Base-by-base conservation (phyloP, 2,797 vertebrate genomes). In the Neosilurus mollespiculum region DNA sequence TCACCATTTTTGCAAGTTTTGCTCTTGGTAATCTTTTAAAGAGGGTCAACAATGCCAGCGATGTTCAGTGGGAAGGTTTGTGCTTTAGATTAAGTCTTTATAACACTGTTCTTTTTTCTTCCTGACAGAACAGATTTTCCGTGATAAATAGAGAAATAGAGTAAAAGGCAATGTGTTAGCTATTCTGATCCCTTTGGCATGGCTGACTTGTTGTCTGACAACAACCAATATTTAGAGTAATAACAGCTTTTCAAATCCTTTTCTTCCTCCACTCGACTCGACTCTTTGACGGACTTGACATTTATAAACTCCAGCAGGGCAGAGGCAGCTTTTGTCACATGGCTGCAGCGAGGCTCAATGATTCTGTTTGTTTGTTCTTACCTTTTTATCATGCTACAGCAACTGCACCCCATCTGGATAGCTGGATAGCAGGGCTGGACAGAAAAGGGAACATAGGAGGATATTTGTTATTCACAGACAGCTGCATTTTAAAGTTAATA, bases 401-500 rank as follows among this genome's bases (percentile, higher is more conserved):
- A 99, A 80, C 90, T 96, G 96, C 98, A 98, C 96, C 98, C 98
- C 98, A 99, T 99, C 95, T 98, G 97, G 95, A 95, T 95, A 92
- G 91, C 86, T 90, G 91, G 89, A 89, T 89, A 4, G 88, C 86
- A 87, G 85, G 90, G 89, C 94, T 95, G 92, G 24, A 82, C 3
- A 24, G 49, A 75, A 64, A 85, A 87, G 87, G 80, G 85, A 71
- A 91, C 78, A 91, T 34, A 64, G 85, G 85, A 20, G 4, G 22
- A 70, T 64, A 12, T 65, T 37, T 84, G 75, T 85, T 61, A 3
- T 37, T 15, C 0, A 11, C 77, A 71, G 83, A 84, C 82, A 73
- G 84, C 86, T 34, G 61, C 11, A n/a, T n/a, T 67, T 54, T 4
- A 37, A 65, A 56, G 49, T 8, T 24, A 56, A 24, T 12, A 37